phyloP scores from a whole-genome alignment of 2,113 vertebrate genomes.

The Columba janthina region DNA sequence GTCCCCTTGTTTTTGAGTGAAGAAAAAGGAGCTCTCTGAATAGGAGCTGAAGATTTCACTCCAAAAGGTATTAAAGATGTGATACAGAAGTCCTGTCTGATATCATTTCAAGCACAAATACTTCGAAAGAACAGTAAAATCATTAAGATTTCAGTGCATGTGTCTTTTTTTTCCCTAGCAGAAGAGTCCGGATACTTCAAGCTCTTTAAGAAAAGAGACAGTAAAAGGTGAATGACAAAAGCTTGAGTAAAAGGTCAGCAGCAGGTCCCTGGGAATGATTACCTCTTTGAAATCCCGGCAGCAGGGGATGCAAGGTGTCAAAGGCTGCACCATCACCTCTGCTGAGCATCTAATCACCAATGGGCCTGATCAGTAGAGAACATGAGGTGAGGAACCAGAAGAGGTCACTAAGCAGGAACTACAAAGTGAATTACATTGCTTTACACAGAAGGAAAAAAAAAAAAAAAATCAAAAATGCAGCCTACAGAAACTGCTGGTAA shows the following conservation, averaged over 20 bases:
- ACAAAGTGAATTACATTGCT: background rate
- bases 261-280: conserved; percentile 37
- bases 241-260: conserved; percentile 26
- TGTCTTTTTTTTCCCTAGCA: background rate
- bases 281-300: conserved; percentile 36
- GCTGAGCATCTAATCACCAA: conserved; percentile 35
- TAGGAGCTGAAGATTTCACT: background rate
- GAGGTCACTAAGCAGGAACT: conserved; percentile 6
- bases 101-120: background rate
- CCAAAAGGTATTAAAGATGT: background rate
- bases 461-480: background rate
- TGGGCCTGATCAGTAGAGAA: conserved; percentile 36
- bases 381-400: background rate
- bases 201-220: conserved; percentile 30
- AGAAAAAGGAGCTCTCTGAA: background rate
- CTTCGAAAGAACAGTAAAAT: background rate
- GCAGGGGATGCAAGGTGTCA: conserved; percentile 25
- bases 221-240: conserved; percentile 45
- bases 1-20: background rate
- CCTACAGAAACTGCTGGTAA: background rate
- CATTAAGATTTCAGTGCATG: background rate
- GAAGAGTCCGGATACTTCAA: conserved; percentile 29
- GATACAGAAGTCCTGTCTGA: background rate
- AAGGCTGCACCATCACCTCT: conserved; percentile 18
- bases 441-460: background rate